Evolutionary conservation across 2,888 invertebrate genomes (phyloP), one percentile per base, ranked within the genome.

Genomic region (Siphonodentalium dalli): DNA sequence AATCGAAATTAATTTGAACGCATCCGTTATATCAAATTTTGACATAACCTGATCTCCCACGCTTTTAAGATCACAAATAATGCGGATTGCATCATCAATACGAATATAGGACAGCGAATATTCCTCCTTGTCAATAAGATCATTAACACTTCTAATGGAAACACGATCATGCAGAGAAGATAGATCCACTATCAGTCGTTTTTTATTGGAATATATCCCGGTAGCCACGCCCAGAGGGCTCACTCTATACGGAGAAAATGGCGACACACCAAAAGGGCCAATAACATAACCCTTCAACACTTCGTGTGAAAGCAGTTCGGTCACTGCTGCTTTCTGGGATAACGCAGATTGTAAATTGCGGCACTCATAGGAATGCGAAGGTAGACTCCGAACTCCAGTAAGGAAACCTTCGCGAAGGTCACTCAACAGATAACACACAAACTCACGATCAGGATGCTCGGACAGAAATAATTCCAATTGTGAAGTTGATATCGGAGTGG

Each of bases 21-120:
- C 56, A 40, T 66, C 48, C 0, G 47, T 28, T 18, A 60, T 60
- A 37, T 62, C 60, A 2, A 51, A 48, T 42, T 60, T 61, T 21
- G 56, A 61, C 29, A 58, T 15, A 7, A 13, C 28, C 7, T 56
- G 20, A n/a, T 35, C 43, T 2, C 57, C 63, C 1, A 28, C 18
- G n/a, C 45, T 11, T 28, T 34, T 13, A n/a, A n/a, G n/a, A n/a
- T n/a, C n/a, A n/a, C n/a, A n/a, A 7, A 66, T 58, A 2, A 40
- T 41, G 6, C 43, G 31, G 20, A 63, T 59, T 3, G 59, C 65
- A 46, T 60, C 58, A 48, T 66, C 63, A 20, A 63, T 41, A 11
- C 34, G 39, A 2, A 63, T 58, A 50, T 62, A 62, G 0, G 44
- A 31, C 31, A 61, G 34, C 13, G 47, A 46, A 39, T 42, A 55